Evolutionary conservation across 2,113 vertebrate genomes (phyloP), one percentile per base, ranked within the genome.

Genomic region (Planiliza haematocheilus): DNA sequence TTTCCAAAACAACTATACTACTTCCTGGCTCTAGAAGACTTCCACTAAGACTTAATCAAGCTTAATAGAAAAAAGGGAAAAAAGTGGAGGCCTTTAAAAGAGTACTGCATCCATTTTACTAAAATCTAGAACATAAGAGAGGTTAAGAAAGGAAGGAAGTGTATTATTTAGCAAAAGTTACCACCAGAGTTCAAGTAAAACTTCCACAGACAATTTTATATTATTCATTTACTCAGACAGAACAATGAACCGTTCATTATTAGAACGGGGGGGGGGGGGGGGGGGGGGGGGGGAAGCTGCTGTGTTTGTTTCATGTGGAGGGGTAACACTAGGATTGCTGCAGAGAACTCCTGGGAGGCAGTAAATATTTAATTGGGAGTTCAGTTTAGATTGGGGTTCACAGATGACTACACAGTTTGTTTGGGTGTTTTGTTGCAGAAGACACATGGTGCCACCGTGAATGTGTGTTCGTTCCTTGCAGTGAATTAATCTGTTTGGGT

Each of bases 331-430:
- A 0, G 10, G 10, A 30, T 17, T 21, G 48, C 56, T 13, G 58
- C 51, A 11, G 58, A 64, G 68, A 72, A 10, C 37, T 45, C 50
- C 12, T 4, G 8, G 24, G 45, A 57, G 14, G 52, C 37, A 49
- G 12, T 70, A 74, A 49, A 83, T 83, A 65, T 59, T 73, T 69
- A 64, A 74, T 48, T 59, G 45, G 13, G 10, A 53, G 63, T 59
- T 70, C 58, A 60, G 5, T 70, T 58, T 30, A 20, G 30, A 52
- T 34, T 0, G 20, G 10, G 16, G 34, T 38, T 69, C 39, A 66
- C 57, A 53, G 58, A 60, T 42, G 48, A 70, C 7, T 56, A 2
- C 42, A 53, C 45, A 49, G 42, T 74, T 24, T 58, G 60, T 52
- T 65, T 49, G 0, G 9, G 43, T 49, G n/a, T 51, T n/a, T 16